A percentile compares a stretch with the other conserved stretches of the same genome.
Evolutionary conservation across 2,797 vertebrate genomes (phyloP).

Genomic region (Pangasius krempfi): DNA sequence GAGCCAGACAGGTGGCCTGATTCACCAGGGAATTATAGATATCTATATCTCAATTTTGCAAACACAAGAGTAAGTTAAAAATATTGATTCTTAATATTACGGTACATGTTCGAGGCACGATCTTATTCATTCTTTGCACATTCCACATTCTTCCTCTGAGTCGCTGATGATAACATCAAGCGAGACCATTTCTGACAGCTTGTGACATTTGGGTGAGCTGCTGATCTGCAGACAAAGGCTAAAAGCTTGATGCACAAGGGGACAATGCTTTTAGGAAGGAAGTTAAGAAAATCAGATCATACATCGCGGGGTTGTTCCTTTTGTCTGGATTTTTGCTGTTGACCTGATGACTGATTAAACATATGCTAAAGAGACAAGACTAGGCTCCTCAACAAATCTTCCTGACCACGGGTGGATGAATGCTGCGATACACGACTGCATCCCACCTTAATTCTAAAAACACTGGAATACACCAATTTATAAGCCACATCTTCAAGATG

Average conservation of each 20-base stretch:
- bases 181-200: constrained; percentile 63
- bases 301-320: background rate
- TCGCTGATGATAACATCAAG: constrained; percentile 47
- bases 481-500: background rate
- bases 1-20: background rate
- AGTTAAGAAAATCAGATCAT: constrained; percentile 43
- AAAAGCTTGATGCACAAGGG: constrained; percentile 48
- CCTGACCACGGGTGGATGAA: background rate
- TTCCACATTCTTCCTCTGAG: background rate
- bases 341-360: background rate
- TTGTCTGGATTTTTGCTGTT: constrained; percentile 14
- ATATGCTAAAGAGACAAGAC: background rate
- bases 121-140: background rate
- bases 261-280: constrained; percentile 54
- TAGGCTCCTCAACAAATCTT: background rate
- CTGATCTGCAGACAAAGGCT: constrained; percentile 59
- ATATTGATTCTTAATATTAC: background rate
- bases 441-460: background rate
- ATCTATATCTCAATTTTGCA: background rate
- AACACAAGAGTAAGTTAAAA: background rate
- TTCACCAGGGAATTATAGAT: background rate
- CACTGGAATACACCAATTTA: background rate
- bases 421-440: background rate
- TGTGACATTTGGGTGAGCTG: constrained; percentile 59
- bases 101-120: background rate